phyloP scores from a whole-genome alignment of 1,140 invertebrate genomes.

The Sitodiplosis mosellana region DNA sequence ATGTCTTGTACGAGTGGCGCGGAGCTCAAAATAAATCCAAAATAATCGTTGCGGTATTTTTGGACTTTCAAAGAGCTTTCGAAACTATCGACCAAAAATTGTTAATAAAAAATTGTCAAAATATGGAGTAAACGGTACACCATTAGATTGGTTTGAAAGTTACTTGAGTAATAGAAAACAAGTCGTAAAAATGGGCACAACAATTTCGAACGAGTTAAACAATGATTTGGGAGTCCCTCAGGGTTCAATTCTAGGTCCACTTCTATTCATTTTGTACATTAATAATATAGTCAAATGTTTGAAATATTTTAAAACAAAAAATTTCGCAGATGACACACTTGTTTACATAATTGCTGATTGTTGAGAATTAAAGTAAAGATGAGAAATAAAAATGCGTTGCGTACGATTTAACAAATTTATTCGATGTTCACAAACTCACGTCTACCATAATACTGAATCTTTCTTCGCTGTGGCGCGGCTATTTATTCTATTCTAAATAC shows the following conservation, averaged over 20 bases:
- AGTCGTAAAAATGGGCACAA: not conserved
- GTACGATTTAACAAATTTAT: too few relatives aligned
- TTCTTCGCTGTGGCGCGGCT: too few relatives aligned
- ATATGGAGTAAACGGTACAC: conserved; percentile 11
- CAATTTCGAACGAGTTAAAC: not conserved
- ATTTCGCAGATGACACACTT: not conserved
- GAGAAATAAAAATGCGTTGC: too few relatives aligned
- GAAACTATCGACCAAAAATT: conserved; percentile 13
- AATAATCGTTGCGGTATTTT: conserved; percentile 8
- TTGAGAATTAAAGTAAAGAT: not conserved
- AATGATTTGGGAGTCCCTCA: conserved; percentile 6
- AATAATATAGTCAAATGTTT: not conserved
- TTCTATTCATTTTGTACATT: conserved; percentile 1
- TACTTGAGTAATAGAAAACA: conserved; percentile 7
- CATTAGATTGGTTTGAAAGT: conserved; percentile 7
- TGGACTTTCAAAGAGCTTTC: conserved; percentile 17
- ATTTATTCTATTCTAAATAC: too few relatives aligned
- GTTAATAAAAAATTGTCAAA: conserved; percentile 11
- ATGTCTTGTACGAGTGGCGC: conserved; percentile 7
- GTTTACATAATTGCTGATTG: too few relatives aligned
- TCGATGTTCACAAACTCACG: too few relatives aligned
- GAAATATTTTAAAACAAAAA: not conserved
- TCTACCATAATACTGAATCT: too few relatives aligned
- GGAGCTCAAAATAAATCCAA: conserved; percentile 6
- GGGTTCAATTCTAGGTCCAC: conserved; percentile 5